A percentile compares a stretch with the other conserved stretches of the same genome.
Evolutionary conservation across 1,140 invertebrate species (phyloP).

Genomic region (Xylocopa sonorina): DNA sequence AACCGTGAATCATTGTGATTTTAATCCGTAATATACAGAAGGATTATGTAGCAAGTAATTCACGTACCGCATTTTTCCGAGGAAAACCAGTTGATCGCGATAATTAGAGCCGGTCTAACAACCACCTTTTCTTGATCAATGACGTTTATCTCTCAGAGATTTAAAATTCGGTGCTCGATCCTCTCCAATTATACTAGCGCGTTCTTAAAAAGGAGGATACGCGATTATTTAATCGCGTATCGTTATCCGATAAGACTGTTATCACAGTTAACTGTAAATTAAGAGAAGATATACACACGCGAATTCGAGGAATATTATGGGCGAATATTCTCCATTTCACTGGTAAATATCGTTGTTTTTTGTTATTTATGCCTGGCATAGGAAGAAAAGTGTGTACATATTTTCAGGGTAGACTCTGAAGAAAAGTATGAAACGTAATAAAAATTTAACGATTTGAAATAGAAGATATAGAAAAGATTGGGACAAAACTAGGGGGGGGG

Average conservation of each 20-base stretch:
- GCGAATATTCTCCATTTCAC: no score
- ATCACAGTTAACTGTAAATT: background rate
- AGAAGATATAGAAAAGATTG: no score
- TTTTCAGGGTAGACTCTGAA: no score
- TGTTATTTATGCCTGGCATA: no score
- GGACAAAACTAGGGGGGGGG: no score
- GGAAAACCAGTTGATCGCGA: background rate
- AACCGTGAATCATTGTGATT: background rate
- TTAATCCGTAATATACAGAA: background rate
- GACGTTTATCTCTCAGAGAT: background rate
- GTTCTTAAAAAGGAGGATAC: background rate
- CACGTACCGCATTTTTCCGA: background rate
- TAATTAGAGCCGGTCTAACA: slow-evolving; percentile 5
- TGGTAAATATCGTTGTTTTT: no score
- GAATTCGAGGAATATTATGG: background rate
- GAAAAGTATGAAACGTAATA: no score
- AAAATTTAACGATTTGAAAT: no score
- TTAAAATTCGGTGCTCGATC: background rate
- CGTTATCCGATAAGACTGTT: slow-evolving; percentile 13
- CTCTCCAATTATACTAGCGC: background rate
- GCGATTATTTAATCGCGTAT: background rate
- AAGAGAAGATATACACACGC: background rate
- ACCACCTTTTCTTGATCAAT: background rate
- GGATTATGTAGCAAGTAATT: slow-evolving; percentile 19
- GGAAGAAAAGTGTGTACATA: no score